Evolutionary conservation across 2,113 vertebrate species (phyloP).

Genomic region (Taurulus bubalis): DNA sequence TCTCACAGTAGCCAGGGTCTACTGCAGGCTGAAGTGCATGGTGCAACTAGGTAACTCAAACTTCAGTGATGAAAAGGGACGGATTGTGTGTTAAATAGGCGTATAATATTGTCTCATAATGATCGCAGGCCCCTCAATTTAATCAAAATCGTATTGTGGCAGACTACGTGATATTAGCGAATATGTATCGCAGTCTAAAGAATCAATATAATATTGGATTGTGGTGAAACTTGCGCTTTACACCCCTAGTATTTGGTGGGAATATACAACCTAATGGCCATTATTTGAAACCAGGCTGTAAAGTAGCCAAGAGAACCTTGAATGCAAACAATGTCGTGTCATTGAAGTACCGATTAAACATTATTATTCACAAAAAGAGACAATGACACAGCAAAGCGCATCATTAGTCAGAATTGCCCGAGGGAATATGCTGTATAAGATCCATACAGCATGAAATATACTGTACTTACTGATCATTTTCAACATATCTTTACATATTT

Average conservation of each 20-base stretch:
- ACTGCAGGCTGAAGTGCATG: background rate
- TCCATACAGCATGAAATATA: background rate
- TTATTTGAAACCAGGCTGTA: background rate
- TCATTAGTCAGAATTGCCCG: background rate
- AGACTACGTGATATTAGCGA: too few relatives aligned
- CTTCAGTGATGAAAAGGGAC: background rate
- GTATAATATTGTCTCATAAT: too few relatives aligned
- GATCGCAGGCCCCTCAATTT: too few relatives aligned
- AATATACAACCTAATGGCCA: background rate
- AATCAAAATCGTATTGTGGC: too few relatives aligned
- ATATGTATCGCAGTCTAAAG: background rate
- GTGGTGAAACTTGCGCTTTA: background rate
- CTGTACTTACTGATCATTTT: background rate
- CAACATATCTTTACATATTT: slow-evolving; percentile 34
- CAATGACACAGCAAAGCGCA: background rate
- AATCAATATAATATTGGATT: background rate
- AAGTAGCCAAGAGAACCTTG: background rate
- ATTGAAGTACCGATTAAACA: background rate
- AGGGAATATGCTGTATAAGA: background rate
- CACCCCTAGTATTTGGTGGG: background rate
- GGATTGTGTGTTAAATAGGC: too few relatives aligned
- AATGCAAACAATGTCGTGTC: background rate
- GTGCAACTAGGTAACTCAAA: background rate
- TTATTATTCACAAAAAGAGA: background rate
- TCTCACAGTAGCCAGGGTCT: background rate